These are phyloP conservation scores for Cephus runcator DNA, from an alignment of 2,888 invertebrate species.

Conservation along the genomic window DNA sequence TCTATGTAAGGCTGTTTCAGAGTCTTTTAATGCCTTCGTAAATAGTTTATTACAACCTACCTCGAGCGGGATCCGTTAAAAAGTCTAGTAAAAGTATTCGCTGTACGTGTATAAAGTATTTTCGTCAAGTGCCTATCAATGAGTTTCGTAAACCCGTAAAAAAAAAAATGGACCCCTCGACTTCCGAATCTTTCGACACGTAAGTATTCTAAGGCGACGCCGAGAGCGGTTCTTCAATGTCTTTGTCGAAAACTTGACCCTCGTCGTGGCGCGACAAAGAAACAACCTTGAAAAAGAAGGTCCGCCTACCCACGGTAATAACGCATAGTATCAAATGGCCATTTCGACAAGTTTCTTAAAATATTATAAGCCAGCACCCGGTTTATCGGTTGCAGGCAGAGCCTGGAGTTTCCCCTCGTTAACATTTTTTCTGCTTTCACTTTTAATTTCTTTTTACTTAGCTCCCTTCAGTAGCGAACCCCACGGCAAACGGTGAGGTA, in stretches of 20 bases:
- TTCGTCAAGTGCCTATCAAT: background rate
- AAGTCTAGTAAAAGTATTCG: background rate
- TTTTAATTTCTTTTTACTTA: background rate
- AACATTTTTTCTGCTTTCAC: background rate
- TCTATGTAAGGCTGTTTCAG: no score
- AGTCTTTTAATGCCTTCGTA: background rate
- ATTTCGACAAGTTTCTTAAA: conserved; percentile 3
- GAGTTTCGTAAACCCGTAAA: background rate
- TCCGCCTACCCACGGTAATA: conserved; percentile 30
- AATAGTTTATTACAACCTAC: background rate
- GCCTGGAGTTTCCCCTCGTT: conserved; percentile 1
- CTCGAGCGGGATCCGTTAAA: background rate
- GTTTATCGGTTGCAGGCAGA: conserved; percentile 9
- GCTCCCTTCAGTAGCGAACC: background rate
- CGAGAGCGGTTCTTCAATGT: conserved; percentile 28
- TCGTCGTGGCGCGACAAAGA: conserved; percentile 35
- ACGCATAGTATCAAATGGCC: conserved; percentile 29
- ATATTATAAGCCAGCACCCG: background rate
- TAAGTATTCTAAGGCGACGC: background rate
- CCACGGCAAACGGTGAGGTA: background rate
- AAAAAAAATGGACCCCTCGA: background rate
- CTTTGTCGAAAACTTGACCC: conserved; percentile 41
- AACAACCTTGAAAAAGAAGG: conserved; percentile 45
- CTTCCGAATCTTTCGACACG: background rate
- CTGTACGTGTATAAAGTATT: background rate